Conservation (phyloP, 2,888 invertebrate species). For the Rhagium mordax region DNA sequence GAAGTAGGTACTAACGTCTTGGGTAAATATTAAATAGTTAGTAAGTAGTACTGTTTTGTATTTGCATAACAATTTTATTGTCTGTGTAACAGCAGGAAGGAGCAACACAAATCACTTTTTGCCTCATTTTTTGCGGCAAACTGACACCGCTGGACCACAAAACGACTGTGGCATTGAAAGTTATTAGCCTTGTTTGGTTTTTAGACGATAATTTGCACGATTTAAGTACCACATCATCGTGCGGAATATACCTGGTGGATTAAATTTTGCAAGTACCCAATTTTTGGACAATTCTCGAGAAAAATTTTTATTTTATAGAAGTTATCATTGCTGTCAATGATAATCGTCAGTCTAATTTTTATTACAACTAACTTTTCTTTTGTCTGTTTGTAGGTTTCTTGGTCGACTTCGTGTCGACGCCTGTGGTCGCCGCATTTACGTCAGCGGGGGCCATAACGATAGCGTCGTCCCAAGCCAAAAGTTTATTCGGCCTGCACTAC, state of each 20-base stretch:
- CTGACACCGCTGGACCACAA: not conserved
- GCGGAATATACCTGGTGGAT: no score
- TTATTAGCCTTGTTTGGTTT: not conserved
- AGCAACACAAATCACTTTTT: not conserved
- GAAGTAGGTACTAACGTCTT: no score
- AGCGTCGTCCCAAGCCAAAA: slow-evolving; percentile 82
- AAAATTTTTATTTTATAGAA: no score
- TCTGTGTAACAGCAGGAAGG: no score
- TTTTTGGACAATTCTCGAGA: no score
- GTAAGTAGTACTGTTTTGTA: no score
- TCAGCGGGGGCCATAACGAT: slow-evolving; percentile 85
- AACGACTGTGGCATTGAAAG: not conserved
- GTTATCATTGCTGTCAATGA: no score
- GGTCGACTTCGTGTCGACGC: slow-evolving; percentile 82
- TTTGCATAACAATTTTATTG: no score
- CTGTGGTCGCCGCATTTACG: slow-evolving; percentile 84
- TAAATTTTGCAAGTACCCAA: no score
- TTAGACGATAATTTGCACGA: not conserved
- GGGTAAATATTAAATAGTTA: no score
- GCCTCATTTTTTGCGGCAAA: not conserved
- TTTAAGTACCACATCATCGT: not conserved
- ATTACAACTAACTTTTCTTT: no score
- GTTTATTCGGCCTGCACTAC: slow-evolving; percentile 76
- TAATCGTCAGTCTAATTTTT: no score
- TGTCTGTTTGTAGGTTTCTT: slow-evolving; percentile 83